Base-by-base conservation (phyloP, 1,140 invertebrate species). In the Dinothrombium tinctorium region DNA sequence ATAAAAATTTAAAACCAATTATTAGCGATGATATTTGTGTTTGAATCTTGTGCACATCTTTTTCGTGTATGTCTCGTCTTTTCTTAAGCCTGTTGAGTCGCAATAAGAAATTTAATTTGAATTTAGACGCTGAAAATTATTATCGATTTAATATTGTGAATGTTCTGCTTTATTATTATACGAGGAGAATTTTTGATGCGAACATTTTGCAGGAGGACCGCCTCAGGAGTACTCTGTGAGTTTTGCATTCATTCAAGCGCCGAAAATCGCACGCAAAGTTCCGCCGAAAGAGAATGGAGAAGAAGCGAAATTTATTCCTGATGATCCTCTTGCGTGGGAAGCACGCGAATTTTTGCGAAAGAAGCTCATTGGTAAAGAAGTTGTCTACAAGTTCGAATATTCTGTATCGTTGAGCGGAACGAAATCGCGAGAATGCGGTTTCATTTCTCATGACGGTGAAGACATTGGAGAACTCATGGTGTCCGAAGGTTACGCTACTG, bases 261-360 rank as follows among this genome's bases (percentile, higher is more conserved):
- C 89, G 2, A 82, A 87, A 63, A 63, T 95, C 39, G 86, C 75
- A 6, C 68, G 84, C 21, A 62, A 64, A n/a, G 61, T 55, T 42
- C 71, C 73, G 20, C 68, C 67, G 46, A 66, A 66, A 28, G 59
- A 58, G 26, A 69, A 62, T 40, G n/a, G n/a, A n/a, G n/a, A n/a
- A n/a, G n/a, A n/a, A n/a, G n/a, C n/a, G n/a, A n/a, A n/a, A n/a
- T n/a, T n/a, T n/a, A 42, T 33, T 50, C 21, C 35, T 42, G 51
- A 51, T 41, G 48, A 68, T 59, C 79, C 87, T 6, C 96, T 69
- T 64, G 86, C 84, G 2, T 96, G 86, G 83, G 86, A 98, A 58
- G 87, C 89, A 0, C 68, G 92, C 44, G 92, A 99, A 63, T 96
- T 82, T 55, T 62, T 98, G 2, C 68, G 92, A 24, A 95, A 92